A percentile compares a stretch with the other conserved stretches of the same genome.
Evolutionary conservation across 2,888 invertebrate species (phyloP).

Genomic region (Cyrtodaria siliqua): DNA sequence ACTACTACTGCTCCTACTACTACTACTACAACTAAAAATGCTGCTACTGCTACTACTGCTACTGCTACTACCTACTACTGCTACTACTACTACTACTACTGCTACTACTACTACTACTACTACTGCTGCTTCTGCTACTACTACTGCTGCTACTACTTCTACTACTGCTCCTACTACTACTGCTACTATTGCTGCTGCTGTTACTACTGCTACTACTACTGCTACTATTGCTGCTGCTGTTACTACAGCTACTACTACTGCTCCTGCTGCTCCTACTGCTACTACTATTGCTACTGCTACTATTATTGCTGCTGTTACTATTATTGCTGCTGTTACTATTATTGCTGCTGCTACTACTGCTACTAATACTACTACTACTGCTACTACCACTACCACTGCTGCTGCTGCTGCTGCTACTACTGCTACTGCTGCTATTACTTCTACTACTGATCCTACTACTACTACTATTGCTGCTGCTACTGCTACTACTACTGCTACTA

Average conservation of each 20-base stretch:
- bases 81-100: slow-evolving; percentile 7
- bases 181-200: slow-evolving; percentile 21
- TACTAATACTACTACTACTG: neutral
- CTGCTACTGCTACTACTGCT: slow-evolving; percentile 13
- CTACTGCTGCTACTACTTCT: slow-evolving; percentile 43
- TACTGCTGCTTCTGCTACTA: slow-evolving; percentile 27
- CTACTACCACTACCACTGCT: slow-evolving; percentile 1
- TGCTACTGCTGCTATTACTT: neutral
- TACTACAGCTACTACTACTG: slow-evolving; percentile 42
- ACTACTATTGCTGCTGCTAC: slow-evolving; percentile 4
- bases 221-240: slow-evolving; percentile 43
- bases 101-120: slow-evolving; percentile 17
- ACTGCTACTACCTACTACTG: neutral
- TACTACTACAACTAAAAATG: slow-evolving; percentile 11
- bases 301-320: neutral
- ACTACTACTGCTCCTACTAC: slow-evolving; percentile 14
- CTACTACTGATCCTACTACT: slow-evolving; percentile 2
- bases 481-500: slow-evolving; percentile 4
- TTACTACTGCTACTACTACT: slow-evolving; percentile 31
- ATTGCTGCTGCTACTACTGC: slow-evolving; percentile 1
- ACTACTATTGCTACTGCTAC: slow-evolving; percentile 31
- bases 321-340: neutral
- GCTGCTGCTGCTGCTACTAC: neutral
- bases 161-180: slow-evolving; percentile 48
- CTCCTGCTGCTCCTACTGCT: slow-evolving; percentile 42